phyloP scores from a whole-genome alignment of 2,113 vertebrate genomes.

The Ptychochromis oligacanthus region DNA sequence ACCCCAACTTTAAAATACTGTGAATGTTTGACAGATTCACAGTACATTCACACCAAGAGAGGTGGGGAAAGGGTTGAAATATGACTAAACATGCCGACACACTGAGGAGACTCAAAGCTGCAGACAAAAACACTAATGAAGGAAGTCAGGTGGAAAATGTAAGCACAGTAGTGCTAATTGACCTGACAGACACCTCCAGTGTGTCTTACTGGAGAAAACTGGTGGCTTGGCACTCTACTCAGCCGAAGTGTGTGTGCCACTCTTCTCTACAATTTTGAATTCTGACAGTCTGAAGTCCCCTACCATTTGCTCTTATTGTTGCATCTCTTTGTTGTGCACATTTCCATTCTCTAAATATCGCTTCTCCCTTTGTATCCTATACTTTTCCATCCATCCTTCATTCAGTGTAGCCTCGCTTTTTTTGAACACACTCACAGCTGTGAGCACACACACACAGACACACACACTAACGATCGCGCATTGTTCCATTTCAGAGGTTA shows the following conservation, averaged over 20 bases:
- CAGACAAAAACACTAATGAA: constrained; percentile 69
- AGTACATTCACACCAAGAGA: constrained; percentile 15
- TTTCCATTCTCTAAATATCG: constrained; percentile 29
- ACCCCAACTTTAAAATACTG: background rate
- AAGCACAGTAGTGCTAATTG: constrained; percentile 73
- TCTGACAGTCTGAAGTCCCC: background rate
- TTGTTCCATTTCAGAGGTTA: constrained; percentile 64
- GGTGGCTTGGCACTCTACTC: constrained; percentile 28
- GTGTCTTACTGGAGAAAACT: constrained; percentile 47
- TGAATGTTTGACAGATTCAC: constrained; percentile 23
- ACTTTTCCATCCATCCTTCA: constrained; percentile 52
- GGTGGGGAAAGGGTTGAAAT: constrained; percentile 7
- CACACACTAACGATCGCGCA: background rate
- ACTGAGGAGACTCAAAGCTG: constrained; percentile 29
- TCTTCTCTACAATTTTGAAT: background rate
- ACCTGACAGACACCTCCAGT: constrained; percentile 73
- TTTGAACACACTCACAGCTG: constrained; percentile 23
- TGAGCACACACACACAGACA: background rate
- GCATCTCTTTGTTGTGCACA: background rate
- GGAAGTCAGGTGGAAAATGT: constrained; percentile 74
- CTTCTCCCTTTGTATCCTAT: constrained; percentile 11
- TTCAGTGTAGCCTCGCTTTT: constrained; percentile 44
- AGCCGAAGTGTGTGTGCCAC: background rate
- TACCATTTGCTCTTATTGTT: background rate
- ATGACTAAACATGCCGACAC: constrained; percentile 30